Base-by-base conservation (phyloP, 1,140 invertebrate species). In the Uloborus diversus region DNA sequence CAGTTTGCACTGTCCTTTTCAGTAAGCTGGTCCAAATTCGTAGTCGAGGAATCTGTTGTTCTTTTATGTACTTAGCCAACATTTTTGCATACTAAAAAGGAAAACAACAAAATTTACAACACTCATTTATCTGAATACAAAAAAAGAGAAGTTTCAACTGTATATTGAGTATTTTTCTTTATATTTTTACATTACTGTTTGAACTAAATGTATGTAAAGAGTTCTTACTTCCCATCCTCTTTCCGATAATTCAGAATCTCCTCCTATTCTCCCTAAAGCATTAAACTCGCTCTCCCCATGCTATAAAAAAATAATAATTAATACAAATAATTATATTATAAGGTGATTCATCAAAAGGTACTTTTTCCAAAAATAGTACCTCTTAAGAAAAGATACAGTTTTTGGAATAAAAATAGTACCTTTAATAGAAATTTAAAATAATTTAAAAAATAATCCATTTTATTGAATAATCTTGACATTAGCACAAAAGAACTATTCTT, bases 1-100 rank as follows among this genome's bases (percentile, higher is more conserved):
- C 95, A 0, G 97, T 99, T 87, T 99, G 96, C 76, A 98, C 96
- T 28, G 97, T 98, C 47, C 98, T 89, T 83, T 95, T 93, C 85
- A 99, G 90, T 92, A 97, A 97, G 32, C 96, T 98, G 0, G 97
- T 99, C 98, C 98, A 99, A 2, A 99, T 97, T 37, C 96, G 90
- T 32, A 99, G 88, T 27, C 96, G 93, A 59, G 93, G 90, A 81
- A 99, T 97, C 80, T 94, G 91, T 86, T 98, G 96, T 82, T 93
- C 90, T 13, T 91, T 89, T 59, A 99, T 98, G 86, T 94, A 99
- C 20, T 91, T 88, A 1, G 93, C 90, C 49, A 99, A 87, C 4
- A 94, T 92, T 47, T 90, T 88, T 0, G 94, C 92, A 88, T 99
- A 99, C 84, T 82, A 23, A 51, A 51, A 35, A 20, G 33, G 25